Base-by-base conservation (phyloP, 2,797 vertebrate genomes). In the Sebastiscus tertius region DNA sequence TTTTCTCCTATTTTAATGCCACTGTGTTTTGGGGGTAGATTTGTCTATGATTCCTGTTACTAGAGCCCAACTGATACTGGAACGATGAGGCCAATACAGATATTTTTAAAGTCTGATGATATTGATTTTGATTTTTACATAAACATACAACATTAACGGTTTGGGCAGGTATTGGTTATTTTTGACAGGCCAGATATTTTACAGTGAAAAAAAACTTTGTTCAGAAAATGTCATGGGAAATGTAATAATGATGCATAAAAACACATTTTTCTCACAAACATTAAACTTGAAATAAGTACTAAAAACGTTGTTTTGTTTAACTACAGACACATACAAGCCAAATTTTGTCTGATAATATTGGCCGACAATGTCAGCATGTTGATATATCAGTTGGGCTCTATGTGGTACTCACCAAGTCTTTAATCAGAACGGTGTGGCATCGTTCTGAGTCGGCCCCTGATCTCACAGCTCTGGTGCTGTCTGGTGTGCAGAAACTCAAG, bases 51-150 rank as follows among this genome's bases (percentile, higher is more conserved):
- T 31, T 81, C 26, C 46, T 77, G n/a, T 79, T 69, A 36, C 34
- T 61, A 29, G 49, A 85, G 75, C 52, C 71, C 62, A 69, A 65
- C 54, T 71, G 56, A 70, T 79, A 31, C n/a, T n/a, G 16, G 24
- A 70, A 65, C 55, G n/a, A 72, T 36, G 6, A 75, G 49, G 29
- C 29, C 67, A 52, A 36, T 11, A 49, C 49, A 77, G 10, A 67
- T 63, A 31, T 26, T 74, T 49, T 22, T 13, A 39, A 33, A 69
- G n/a, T 49, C 4, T n/a, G 8, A 31, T 59, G 29, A 31, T 18
- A 14, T 46, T 24, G 46, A 61, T 42, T 58, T 22, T 20, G 46
- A n/a, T 68, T 52, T 20, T 52, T 52, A 52, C 13, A 58, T 33
- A 75, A 62, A 49, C 0, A 5, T 6, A 68, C 33, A 79, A 55